phyloP scores from a whole-genome alignment of 2,888 invertebrate species.

The Eueremaeus valkanovi region DNA sequence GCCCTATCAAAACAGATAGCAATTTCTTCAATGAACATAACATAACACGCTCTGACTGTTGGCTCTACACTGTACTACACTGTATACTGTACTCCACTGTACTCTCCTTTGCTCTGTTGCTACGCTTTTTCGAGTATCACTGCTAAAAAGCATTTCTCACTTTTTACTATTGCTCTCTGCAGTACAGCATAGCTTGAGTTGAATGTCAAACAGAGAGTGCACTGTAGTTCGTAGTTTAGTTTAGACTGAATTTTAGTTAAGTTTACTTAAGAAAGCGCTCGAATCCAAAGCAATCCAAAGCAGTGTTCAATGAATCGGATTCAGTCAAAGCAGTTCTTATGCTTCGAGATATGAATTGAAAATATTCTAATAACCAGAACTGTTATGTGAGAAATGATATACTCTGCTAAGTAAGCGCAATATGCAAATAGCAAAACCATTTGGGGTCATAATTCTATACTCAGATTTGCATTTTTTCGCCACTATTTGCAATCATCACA shows the following conservation, averaged over 20 bases:
- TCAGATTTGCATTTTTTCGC: conserved; percentile 29
- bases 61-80: too few relatives aligned
- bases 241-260: not conserved
- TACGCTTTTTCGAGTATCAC: conserved; percentile 4
- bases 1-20: conserved; percentile 23
- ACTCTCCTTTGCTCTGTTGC: too few relatives aligned
- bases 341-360: not conserved
- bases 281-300: too few relatives aligned
- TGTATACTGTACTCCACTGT: too few relatives aligned
- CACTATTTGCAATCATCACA: conserved; percentile 20
- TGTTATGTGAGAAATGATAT: conserved; percentile 9
- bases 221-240: not conserved
- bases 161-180: not conserved
- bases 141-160: not conserved
- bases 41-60: not conserved
- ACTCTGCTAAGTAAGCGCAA: conserved; percentile 1
- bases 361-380: not conserved
- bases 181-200: not conserved
- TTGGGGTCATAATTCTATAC: conserved; percentile 21
- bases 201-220: conserved; percentile 10
- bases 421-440: conserved; percentile 22
- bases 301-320: not conserved
- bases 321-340: not conserved
- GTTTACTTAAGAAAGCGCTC: not conserved
- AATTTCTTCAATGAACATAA: conserved; percentile 17